Base-by-base conservation (phyloP, 2,113 vertebrate genomes). In the Trichomycterus rosablanca region DNA sequence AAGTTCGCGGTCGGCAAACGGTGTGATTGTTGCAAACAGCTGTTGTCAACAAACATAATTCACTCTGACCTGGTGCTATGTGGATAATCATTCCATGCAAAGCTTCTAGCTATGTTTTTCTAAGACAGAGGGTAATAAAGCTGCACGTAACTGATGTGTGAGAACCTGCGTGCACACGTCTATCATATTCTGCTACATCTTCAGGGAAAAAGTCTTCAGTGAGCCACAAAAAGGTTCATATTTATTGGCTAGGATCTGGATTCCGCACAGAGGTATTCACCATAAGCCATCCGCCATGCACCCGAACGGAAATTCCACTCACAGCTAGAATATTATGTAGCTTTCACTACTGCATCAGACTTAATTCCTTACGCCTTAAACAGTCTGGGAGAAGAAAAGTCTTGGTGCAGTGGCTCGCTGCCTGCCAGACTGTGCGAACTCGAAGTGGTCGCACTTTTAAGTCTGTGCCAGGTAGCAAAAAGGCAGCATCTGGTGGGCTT, bases 121-220 rank as follows among this genome's bases (percentile, higher is more conserved):
- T 20, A 4, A 5, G 44, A 7, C 20, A 19, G 23, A 26, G 50
- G 50, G 26, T 24, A 43, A 24, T 1, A 9, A 49, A 50, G 26
- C 50, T 51, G 40, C 49, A 20, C 8, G 51, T 11, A 7, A 16
- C 20, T 7, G 12, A 20, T 48, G 32, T 15, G n/a, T n/a, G n/a
- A n/a, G n/a, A n/a, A n/a, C n/a, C n/a, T n/a, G n/a, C n/a, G 30
- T 43, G 50, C 55, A 69, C 61, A 60, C 68, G 66, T 56, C 48
- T 43, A 68, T 60, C 42, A 43, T 34, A 45, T 51, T 30, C 42
- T 34, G 15, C 12, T 19, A 16, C 45, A 46, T 46, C 28, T 14
- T 28, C 16, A 14, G 15, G 35, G 50, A 44, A 44, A 63, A 11
- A 58, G 20, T 28, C 16, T 1, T 5, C 19, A 35, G 48, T 24